These are phyloP conservation scores for Pedionomus torquatus DNA, from an alignment of 2,113 vertebrate species.

Conservation along the genomic window DNA sequence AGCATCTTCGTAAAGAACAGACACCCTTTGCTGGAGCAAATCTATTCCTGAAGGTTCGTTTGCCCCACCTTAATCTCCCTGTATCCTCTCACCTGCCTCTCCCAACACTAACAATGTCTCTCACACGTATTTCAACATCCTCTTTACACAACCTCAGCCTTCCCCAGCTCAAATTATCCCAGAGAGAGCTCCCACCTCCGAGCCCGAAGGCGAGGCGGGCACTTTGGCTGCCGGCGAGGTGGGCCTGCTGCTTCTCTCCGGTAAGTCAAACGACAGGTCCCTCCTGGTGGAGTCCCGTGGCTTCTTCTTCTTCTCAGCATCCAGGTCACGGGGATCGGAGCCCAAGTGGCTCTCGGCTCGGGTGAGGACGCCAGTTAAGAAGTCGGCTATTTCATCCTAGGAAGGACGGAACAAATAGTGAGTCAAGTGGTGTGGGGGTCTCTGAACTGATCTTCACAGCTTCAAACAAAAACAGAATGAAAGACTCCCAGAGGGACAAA, in stretches of 20 bases:
- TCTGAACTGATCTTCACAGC: neutral
- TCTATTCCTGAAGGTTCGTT: fast-evolving
- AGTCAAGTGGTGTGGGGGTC: fast-evolving
- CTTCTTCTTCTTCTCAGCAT: constrained; percentile 92
- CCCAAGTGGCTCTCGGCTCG: constrained; percentile 83
- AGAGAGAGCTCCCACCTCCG: constrained; percentile 77
- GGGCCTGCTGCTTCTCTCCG: constrained; percentile 85
- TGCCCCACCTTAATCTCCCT: fast-evolving
- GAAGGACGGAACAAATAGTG: neutral
- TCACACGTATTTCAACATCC: fast-evolving
- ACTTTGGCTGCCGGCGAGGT: constrained; percentile 86
- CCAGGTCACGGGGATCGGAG: constrained; percentile 88
- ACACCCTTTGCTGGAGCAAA: neutral
- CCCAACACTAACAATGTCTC: fast-evolving
- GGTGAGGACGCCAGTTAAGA: constrained; percentile 90
- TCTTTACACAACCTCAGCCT: neutral
- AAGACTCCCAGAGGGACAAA: neutral
- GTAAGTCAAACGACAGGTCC: constrained; percentile 88
- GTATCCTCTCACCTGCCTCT: neutral
- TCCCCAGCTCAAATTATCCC: neutral
- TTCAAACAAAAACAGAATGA: fast-evolving
- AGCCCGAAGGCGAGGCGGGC: constrained; percentile 90
- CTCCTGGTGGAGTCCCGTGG: constrained; percentile 75
- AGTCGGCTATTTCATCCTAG: constrained; percentile 96
- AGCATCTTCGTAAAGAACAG: fast-evolving